These are phyloP conservation scores for Amazonetta brasiliensis DNA, from an alignment of 2,797 vertebrate genomes.

Conservation along the genomic window DNA sequence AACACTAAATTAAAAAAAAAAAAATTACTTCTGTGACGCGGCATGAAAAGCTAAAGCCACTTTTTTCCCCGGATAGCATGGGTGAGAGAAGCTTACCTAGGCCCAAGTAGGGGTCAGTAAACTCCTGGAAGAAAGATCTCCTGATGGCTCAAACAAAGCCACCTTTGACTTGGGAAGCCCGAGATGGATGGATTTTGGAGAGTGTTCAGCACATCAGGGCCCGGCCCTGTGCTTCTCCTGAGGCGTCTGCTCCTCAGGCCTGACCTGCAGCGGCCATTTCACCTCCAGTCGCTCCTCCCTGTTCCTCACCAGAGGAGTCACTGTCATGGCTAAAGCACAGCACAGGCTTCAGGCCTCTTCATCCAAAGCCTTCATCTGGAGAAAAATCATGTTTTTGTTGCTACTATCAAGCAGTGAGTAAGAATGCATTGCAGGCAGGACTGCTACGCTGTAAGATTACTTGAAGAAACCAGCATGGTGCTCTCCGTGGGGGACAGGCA, in stretches of 20 bases:
- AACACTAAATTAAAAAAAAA: not conserved
- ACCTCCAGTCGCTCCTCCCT: not conserved
- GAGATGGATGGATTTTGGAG: rapidly evolving
- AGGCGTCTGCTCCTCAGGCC: not conserved
- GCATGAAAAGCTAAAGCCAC: not conserved
- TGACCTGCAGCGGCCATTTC: not conserved
- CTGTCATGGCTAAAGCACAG: not conserved
- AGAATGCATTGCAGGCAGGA: not conserved
- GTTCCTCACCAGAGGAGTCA: not conserved
- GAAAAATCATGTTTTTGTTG: not conserved
- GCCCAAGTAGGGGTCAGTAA: not conserved
- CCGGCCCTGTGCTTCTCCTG: not conserved
- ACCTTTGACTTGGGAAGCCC: rapidly evolving
- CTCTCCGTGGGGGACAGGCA: not conserved
- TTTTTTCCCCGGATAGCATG: rapidly evolving
- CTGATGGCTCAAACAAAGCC: not conserved
- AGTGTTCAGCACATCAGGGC: rapidly evolving
- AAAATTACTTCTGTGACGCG: not conserved
- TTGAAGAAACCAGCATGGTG: not conserved
- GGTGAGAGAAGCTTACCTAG: not conserved
- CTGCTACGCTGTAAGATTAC: not conserved
- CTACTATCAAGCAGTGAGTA: not conserved
- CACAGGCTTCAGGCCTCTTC: not conserved
- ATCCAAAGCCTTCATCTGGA: not conserved
- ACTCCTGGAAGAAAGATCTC: not conserved